Percentiles rank a stretch among this genome's conserved stretches.
Conservation (phyloP, 2,113 vertebrate species). For the Pterophyllum scalare region DNA sequence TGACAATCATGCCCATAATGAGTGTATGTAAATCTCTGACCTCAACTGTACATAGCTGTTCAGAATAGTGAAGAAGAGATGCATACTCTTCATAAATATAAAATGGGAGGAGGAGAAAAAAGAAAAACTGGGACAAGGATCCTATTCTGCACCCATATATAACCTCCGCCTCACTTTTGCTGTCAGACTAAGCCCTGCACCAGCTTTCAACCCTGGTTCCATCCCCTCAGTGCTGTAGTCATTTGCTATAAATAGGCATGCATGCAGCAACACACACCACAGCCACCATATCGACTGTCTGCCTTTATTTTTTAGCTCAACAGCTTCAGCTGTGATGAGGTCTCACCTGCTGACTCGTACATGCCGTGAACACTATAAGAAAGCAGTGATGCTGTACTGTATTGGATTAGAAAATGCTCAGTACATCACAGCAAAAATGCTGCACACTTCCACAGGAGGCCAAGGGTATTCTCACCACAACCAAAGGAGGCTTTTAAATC, state of each 20-base stretch:
- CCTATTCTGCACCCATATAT: slow-evolving; percentile 41
- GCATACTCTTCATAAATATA: slow-evolving; percentile 41
- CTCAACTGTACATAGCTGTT: background rate
- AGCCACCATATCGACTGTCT: slow-evolving; percentile 6
- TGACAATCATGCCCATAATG: background rate
- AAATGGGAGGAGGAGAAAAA: background rate
- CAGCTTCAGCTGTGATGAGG: slow-evolving; percentile 15
- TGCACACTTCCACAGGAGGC: slow-evolving; percentile 47
- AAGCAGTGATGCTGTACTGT: slow-evolving; percentile 26
- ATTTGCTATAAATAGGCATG: slow-evolving; percentile 60
- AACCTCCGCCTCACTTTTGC: slow-evolving; percentile 36
- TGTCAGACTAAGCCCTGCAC: slow-evolving; percentile 63
- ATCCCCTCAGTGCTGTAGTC: slow-evolving; percentile 56
- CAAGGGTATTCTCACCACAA: slow-evolving; percentile 56
- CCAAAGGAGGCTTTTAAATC: slow-evolving; percentile 61
- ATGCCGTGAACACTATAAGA: background rate
- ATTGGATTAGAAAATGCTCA: slow-evolving; percentile 59
- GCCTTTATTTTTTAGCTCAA: slow-evolving; percentile 16
- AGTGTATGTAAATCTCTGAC: background rate
- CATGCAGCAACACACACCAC: slow-evolving; percentile 4
- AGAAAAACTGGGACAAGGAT: slow-evolving; percentile 10
- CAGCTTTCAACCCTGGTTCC: slow-evolving; percentile 46
- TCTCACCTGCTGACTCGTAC: slow-evolving; percentile 28
- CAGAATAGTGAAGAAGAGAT: background rate
- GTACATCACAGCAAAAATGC: slow-evolving; percentile 57